Percentiles rank a stretch among this genome's conserved stretches.
These are phyloP conservation scores for Temnothorax unifasciatus DNA, from an alignment of 2,888 invertebrate species.

Conservation along the genomic window DNA sequence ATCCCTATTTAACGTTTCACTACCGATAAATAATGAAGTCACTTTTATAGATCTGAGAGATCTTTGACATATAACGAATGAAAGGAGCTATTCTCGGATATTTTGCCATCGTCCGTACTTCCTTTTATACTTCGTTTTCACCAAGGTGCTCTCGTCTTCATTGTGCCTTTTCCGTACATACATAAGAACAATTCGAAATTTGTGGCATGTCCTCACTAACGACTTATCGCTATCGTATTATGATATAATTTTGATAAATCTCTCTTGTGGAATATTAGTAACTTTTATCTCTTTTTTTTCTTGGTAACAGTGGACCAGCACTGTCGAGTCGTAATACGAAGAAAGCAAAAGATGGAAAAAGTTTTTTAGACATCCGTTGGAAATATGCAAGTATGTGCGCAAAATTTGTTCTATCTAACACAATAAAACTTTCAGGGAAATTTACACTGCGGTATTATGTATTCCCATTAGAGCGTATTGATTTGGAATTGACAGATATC, in stretches of 20 bases:
- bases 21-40: constrained; percentile 58
- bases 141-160: constrained; percentile 70
- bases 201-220: constrained; percentile 18
- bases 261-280: constrained; percentile 32
- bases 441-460: not conserved
- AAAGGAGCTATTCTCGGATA: constrained; percentile 50
- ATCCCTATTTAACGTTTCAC: constrained; percentile 64
- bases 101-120: constrained; percentile 48
- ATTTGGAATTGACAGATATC: not conserved
- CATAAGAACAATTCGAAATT: constrained; percentile 58
- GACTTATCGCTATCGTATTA: constrained; percentile 25
- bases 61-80: constrained; percentile 40
- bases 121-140: constrained; percentile 73
- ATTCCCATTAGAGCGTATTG: not conserved
- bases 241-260: constrained; percentile 61
- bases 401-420: not conserved
- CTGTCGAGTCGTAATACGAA: constrained; percentile 61
- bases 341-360: constrained; percentile 28
- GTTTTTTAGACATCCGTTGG: not conserved
- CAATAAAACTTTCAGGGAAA: not conserved
- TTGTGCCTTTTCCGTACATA: not conserved
- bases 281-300: constrained; percentile 28
- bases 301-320: constrained; percentile 71
- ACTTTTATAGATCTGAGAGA: constrained; percentile 25
- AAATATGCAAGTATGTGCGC: not conserved